A percentile compares a stretch with the other conserved stretches of the same genome.
phyloP scores from a whole-genome alignment of 2,797 vertebrate species.

The Spheniscus humboldti region DNA sequence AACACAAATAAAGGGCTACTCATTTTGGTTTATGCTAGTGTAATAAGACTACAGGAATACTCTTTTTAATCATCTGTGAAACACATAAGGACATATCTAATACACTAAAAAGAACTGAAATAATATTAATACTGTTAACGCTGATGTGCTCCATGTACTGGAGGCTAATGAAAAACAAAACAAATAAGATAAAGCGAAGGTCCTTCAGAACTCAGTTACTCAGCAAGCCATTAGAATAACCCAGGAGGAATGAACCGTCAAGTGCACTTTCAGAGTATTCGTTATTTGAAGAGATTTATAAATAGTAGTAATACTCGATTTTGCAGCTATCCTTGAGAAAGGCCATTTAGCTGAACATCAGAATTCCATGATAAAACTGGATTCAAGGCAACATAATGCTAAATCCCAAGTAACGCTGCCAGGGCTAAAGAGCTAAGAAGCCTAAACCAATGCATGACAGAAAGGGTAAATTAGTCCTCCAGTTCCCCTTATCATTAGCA shows the following conservation, averaged over 20 bases:
- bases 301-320: background rate
- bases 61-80: background rate
- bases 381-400: background rate
- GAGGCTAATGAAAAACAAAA: background rate
- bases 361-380: background rate
- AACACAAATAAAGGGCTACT: background rate
- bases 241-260: background rate
- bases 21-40: background rate
- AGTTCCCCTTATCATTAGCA: background rate
- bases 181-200: background rate
- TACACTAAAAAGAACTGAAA: background rate
- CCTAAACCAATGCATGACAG: background rate
- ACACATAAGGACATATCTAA: background rate
- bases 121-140: background rate
- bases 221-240: background rate
- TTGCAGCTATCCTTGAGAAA: background rate
- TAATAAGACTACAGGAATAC: background rate
- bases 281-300: background rate
- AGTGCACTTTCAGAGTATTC: background rate
- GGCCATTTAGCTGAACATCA: background rate
- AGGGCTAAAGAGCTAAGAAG: background rate
- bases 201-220: background rate
- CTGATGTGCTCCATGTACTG: background rate
- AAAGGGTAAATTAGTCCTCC: background rate
- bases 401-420: background rate